A percentile compares a stretch with the other conserved stretches of the same genome.
These are phyloP conservation scores for Drosophila buzzatii DNA, from an alignment of 2,888 invertebrate species.

Conservation along the genomic window DNA sequence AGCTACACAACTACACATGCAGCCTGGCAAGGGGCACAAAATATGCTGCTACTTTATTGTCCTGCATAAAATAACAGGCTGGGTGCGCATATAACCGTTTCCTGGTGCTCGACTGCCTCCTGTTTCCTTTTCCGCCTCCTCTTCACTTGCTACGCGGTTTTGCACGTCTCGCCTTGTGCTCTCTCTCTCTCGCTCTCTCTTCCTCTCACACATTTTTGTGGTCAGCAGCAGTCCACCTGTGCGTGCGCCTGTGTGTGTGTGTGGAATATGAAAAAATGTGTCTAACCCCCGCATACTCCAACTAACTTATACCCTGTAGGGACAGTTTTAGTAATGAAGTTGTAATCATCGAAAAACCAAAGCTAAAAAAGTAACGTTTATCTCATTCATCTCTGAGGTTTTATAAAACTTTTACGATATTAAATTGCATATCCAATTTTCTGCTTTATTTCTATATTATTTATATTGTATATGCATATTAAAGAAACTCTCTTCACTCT, in stretches of 20 bases:
- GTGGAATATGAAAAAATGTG: constrained; percentile 56
- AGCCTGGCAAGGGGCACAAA: constrained; percentile 21
- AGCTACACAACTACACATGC: constrained; percentile 14
- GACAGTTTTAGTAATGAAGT: not conserved
- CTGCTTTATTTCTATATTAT: not conserved
- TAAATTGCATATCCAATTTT: not conserved
- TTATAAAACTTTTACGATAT: not conserved
- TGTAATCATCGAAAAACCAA: too few relatives aligned
- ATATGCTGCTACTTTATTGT: constrained; percentile 53
- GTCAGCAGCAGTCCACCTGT: constrained; percentile 57
- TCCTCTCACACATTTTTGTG: constrained; percentile 59
- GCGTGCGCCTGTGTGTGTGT: constrained; percentile 38
- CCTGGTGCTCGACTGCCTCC: constrained; percentile 33
- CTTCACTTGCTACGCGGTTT: constrained; percentile 29
- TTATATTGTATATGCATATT: not conserved
- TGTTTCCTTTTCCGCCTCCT: constrained; percentile 4
- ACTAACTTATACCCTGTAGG: constrained; percentile 51
- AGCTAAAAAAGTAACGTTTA: not conserved
- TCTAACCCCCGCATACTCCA: constrained; percentile 39
- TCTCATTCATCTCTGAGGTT: not conserved
- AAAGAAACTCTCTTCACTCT: too few relatives aligned
- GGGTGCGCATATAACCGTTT: constrained; percentile 54
- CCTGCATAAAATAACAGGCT: constrained; percentile 59
- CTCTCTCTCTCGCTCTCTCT: constrained; percentile 10
- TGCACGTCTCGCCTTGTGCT: constrained; percentile 47